phyloP scores from a whole-genome alignment of 2,888 invertebrate species.

The Caradrina kadenii region DNA sequence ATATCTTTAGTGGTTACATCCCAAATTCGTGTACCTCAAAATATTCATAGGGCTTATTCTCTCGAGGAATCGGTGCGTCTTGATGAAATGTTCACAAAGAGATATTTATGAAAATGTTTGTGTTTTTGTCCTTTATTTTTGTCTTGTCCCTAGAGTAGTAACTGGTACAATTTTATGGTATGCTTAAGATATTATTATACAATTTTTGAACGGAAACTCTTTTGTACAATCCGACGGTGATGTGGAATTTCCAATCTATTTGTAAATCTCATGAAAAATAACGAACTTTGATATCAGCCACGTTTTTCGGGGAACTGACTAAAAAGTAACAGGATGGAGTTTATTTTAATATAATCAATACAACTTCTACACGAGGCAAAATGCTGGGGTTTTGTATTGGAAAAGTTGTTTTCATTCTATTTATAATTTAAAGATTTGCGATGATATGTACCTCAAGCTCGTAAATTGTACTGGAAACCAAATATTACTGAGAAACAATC shows the following conservation, averaged over 20 bases:
- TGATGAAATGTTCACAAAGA: slow-evolving; percentile 80
- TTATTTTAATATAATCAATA: not conserved
- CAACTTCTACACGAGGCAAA: not conserved
- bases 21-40: slow-evolving; percentile 79
- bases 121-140: slow-evolving; percentile 68
- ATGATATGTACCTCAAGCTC: not conserved
- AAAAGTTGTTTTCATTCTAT: not conserved
- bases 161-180: slow-evolving; percentile 49
- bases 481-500: slow-evolving; percentile 3
- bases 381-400: not conserved
- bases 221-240: not conserved
- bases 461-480: not conserved
- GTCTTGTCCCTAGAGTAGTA: slow-evolving; percentile 49
- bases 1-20: slow-evolving; percentile 72
- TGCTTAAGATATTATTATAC: slow-evolving; percentile 41
- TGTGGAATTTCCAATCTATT: not conserved
- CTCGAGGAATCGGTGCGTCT: slow-evolving; percentile 74
- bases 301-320: not conserved
- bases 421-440: not conserved
- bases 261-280: not conserved
- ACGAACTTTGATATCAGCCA: not conserved
- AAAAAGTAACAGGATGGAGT: not conserved
- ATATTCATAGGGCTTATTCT: slow-evolving; percentile 83
- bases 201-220: not conserved
- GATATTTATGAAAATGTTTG: slow-evolving; percentile 76